Percentiles rank a stretch among this genome's conserved stretches.
Evolutionary conservation across 2,888 invertebrate species (phyloP).

Genomic region (Lasioglossum villosulum): DNA sequence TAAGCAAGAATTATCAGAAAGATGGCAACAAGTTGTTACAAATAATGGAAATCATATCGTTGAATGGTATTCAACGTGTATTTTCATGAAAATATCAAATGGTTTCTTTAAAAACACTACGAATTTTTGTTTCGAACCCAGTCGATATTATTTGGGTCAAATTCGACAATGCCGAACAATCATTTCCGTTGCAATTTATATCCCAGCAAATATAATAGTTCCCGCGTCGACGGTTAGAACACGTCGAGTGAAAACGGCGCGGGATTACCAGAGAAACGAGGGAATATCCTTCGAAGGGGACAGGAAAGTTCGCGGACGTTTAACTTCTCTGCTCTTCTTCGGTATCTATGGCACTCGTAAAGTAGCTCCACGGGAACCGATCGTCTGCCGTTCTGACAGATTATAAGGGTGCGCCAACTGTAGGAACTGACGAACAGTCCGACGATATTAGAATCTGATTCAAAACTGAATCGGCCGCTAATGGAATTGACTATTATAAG

Average conservation of each 20-base stretch:
- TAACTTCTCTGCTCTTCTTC: slow-evolving; percentile 44
- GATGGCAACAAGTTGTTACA: too few species aligned
- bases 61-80: too few species aligned
- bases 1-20: too few species aligned
- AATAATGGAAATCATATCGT: too few species aligned
- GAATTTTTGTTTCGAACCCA: too few species aligned
- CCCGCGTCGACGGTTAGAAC: neutral
- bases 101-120: too few species aligned
- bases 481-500: slow-evolving; percentile 55
- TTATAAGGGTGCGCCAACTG: slow-evolving; percentile 33
- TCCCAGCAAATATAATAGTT: neutral
- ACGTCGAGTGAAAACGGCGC: slow-evolving; percentile 29
- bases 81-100: too few species aligned
- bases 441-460: slow-evolving; percentile 42
- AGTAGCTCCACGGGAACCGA: slow-evolving; percentile 37
- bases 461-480: slow-evolving; percentile 38
- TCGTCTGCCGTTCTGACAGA: slow-evolving; percentile 38
- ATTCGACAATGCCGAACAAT: neutral
- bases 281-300: slow-evolving; percentile 5
- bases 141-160: neutral
- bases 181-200: neutral
- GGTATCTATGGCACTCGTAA: neutral
- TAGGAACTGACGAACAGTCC: neutral
- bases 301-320: slow-evolving; percentile 57
- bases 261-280: slow-evolving; percentile 29